A percentile compares a stretch with the other conserved stretches of the same genome.
Evolutionary conservation across 2,888 invertebrate species (phyloP).

Genomic region (Syrphus vitripennis): DNA sequence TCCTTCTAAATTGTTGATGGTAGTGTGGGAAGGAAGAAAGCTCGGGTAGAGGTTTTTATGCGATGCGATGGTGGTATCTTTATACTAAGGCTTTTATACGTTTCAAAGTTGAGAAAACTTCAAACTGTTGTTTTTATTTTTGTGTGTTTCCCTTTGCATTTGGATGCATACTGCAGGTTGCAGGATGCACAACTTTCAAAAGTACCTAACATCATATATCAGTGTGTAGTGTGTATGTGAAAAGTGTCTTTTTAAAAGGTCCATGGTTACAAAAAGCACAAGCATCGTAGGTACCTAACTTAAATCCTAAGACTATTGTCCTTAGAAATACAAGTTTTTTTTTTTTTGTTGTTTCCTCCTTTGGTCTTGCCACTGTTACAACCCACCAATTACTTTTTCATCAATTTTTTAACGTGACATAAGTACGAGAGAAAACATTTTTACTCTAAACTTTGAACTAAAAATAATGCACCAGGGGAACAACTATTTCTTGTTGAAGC

Average conservation of each 20-base stretch:
- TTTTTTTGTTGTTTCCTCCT: neutral
- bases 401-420: conserved; percentile 57
- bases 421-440: conserved; percentile 19
- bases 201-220: neutral
- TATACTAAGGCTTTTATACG: conserved; percentile 43
- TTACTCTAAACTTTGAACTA: neutral
- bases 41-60: neutral
- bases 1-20: conserved; percentile 19
- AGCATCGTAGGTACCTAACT: neutral
- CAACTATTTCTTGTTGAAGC: neutral
- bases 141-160: conserved; percentile 13
- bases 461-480: neutral
- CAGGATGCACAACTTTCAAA: conserved; percentile 54
- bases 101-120: conserved; percentile 63
- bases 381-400: conserved; percentile 61
- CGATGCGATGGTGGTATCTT: conserved; percentile 1
- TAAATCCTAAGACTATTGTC: conserved; percentile 22
- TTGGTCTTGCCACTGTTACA: conserved; percentile 39
- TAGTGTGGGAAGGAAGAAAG: neutral
- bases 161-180: conserved; percentile 30
- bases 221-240: neutral
- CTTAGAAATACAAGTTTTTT: conserved; percentile 26
- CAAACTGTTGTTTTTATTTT: conserved; percentile 62
- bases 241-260: conserved; percentile 49
- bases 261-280: conserved; percentile 41